phyloP scores from a whole-genome alignment of 2,797 vertebrate genomes.

The Periophthalmus magnuspinnatus region DNA sequence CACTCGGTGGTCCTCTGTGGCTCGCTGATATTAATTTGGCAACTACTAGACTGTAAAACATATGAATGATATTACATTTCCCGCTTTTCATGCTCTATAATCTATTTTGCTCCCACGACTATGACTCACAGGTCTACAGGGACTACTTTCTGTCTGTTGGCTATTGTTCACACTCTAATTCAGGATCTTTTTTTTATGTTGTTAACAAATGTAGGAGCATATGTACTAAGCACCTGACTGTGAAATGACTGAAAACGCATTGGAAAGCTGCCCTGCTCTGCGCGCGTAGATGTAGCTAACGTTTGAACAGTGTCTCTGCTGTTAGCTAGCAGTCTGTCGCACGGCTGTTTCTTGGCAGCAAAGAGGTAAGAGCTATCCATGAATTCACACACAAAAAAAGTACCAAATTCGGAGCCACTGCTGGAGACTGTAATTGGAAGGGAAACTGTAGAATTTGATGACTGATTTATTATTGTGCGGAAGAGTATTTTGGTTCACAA shows the following conservation, averaged over 20 bases:
- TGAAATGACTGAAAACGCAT: neutral
- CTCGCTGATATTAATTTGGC: neutral
- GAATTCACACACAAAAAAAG: neutral
- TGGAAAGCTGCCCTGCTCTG: neutral
- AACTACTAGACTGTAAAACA: neutral
- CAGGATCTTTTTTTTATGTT: no score
- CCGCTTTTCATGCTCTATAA: neutral
- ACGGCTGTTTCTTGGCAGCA: neutral
- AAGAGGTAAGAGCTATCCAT: neutral
- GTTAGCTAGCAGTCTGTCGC: neutral
- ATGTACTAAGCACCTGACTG: neutral
- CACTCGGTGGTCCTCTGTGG: neutral
- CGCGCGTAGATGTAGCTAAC: no score
- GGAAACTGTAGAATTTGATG: slow-evolving; percentile 4
- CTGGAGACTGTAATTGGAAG: neutral
- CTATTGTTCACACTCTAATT: slow-evolving; percentile 1
- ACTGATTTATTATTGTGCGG: neutral
- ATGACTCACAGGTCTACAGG: neutral
- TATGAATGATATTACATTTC: neutral
- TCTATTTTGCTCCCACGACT: neutral
- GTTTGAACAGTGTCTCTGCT: neutral
- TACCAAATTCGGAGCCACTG: neutral
- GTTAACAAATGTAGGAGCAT: neutral
- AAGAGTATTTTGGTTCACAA: neutral
- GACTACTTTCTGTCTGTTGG: neutral